A percentile compares a stretch with the other conserved stretches of the same genome.
Conservation (phyloP, 2,113 vertebrate species). For the Amphiprion percula region DNA sequence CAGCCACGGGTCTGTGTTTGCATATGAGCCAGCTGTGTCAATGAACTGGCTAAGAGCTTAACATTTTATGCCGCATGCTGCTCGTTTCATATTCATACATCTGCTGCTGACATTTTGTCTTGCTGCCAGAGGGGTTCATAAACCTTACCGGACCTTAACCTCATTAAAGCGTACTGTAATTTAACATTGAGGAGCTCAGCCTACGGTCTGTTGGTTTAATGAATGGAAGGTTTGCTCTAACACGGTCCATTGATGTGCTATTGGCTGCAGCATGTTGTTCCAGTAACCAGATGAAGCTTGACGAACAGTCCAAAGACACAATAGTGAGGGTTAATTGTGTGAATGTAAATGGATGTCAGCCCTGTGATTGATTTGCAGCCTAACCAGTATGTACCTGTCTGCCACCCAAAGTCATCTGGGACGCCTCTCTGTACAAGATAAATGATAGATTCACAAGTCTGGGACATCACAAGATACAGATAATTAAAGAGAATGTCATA, state of each 20-base stretch:
- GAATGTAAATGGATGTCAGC: too few relatives aligned
- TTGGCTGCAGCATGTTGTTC: not conserved
- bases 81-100: constrained; percentile 11
- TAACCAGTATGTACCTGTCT: not conserved
- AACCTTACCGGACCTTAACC: not conserved
- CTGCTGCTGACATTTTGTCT: constrained; percentile 17
- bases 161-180: not conserved
- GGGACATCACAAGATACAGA: not conserved
- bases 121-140: constrained; percentile 10
- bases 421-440: not conserved
- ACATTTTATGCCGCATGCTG: not conserved
- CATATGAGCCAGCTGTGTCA: constrained; percentile 12
- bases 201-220: constrained; percentile 15
- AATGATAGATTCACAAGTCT: not conserved
- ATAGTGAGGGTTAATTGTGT: too few relatives aligned
- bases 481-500: not conserved
- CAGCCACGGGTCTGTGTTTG: constrained; percentile 12
- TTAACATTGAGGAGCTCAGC: not conserved
- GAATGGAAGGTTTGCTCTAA: not conserved
- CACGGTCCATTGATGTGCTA: not conserved
- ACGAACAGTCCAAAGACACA: too few relatives aligned
- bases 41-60: constrained; percentile 28
- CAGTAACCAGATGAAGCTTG: not conserved
- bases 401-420: not conserved
- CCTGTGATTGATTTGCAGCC: too few relatives aligned